Percentiles rank a stretch among this genome's conserved stretches.
Evolutionary conservation across 2,888 invertebrate species (phyloP).

Genomic region (Agrilus biguttatus): DNA sequence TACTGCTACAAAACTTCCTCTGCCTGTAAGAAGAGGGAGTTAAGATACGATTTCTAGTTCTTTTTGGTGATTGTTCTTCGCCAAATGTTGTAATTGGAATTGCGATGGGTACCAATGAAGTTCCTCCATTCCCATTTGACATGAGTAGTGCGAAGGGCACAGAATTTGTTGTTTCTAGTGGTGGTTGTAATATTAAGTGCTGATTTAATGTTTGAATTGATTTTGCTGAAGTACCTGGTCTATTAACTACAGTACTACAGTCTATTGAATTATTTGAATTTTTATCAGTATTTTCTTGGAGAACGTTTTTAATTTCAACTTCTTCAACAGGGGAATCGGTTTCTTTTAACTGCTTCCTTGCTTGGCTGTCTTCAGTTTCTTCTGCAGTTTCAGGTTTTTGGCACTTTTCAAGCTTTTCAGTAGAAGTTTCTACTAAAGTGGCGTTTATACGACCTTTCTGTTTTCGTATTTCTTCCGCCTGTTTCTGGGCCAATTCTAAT

Average conservation of each 20-base stretch:
- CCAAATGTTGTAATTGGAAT: conserved; percentile 18
- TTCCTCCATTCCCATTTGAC: conserved; percentile 29
- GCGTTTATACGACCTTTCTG: conserved; percentile 31
- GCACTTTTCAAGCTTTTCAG: conserved; percentile 9
- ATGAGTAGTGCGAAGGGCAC: conserved; percentile 47
- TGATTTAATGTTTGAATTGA: neutral
- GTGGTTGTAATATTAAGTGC: conserved; percentile 26
- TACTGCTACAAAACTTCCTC: conserved; percentile 43
- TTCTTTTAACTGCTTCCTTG: conserved; percentile 1
- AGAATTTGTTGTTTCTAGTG: conserved; percentile 32
- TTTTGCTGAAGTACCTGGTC: too few species aligned
- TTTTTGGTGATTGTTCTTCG: conserved; percentile 15
- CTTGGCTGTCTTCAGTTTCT: conserved; percentile 7
- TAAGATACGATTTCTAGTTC: conserved; percentile 36
- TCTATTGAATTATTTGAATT: too few species aligned
- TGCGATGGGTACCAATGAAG: conserved; percentile 21
- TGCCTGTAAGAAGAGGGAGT: conserved; percentile 41
- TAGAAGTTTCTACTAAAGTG: conserved; percentile 6
- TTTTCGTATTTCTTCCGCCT: conserved; percentile 36
- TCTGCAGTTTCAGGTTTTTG: conserved; percentile 2
- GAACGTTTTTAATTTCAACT: too few species aligned
- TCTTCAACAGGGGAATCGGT: too few species aligned
- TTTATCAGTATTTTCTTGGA: too few species aligned
- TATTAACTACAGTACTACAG: too few species aligned
- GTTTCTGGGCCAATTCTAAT: conserved; percentile 61